Percentiles rank a stretch among this genome's conserved stretches.
Conservation (phyloP, 1,140 invertebrate species). For the Drosophila miranda region DNA sequence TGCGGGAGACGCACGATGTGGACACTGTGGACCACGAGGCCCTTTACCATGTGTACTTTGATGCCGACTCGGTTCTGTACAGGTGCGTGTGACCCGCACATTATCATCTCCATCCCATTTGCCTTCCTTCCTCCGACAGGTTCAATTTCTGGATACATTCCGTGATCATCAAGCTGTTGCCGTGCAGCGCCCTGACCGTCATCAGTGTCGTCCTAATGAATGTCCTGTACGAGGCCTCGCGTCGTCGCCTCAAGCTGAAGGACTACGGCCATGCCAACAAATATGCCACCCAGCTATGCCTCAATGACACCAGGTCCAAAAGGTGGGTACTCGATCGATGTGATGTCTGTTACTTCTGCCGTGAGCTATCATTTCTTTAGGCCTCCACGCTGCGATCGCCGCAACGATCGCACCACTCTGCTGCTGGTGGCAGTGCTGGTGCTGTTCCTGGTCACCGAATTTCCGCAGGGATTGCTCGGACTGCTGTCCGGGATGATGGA, state of each 20-base stretch:
- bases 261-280: slow-evolving; percentile 83
- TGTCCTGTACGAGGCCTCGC: slow-evolving; percentile 88
- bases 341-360: not conserved
- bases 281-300: slow-evolving; percentile 54
- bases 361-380: slow-evolving; percentile 37
- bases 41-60: slow-evolving; percentile 87
- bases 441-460: slow-evolving; percentile 93
- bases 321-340: slow-evolving; percentile 17
- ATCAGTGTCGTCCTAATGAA: slow-evolving; percentile 91
- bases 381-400: slow-evolving; percentile 86
- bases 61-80: slow-evolving; percentile 68
- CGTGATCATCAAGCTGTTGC: slow-evolving; percentile 92
- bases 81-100: slow-evolving; percentile 34
- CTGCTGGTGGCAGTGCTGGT: slow-evolving; percentile 94
- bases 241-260: slow-evolving; percentile 86
- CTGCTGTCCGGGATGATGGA: slow-evolving; percentile 89
- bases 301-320: slow-evolving; percentile 56
- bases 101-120: not conserved
- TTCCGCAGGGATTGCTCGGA: slow-evolving; percentile 91
- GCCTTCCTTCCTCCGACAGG: slow-evolving; percentile 50
- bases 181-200: slow-evolving; percentile 91
- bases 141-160: slow-evolving; percentile 95
- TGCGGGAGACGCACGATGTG: slow-evolving; percentile 80
- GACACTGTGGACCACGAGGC: slow-evolving; percentile 70
- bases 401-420: slow-evolving; percentile 92